A percentile compares a stretch with the other conserved stretches of the same genome.
Conservation (phyloP, 2,797 vertebrate species). For the Pogoniulus pusillus region DNA sequence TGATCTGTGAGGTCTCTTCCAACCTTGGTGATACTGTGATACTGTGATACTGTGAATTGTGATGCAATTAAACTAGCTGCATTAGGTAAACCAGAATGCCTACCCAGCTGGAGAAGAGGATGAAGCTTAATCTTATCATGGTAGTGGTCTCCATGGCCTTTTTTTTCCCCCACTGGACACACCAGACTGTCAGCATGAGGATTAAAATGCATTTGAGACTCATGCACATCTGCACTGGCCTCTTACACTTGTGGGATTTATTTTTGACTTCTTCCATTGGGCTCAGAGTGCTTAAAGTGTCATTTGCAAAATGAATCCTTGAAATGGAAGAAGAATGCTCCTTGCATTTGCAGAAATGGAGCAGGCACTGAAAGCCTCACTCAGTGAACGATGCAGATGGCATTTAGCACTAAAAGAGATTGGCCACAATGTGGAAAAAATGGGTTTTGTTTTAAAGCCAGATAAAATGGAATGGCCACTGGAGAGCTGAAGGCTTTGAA, state of each 20-base stretch:
- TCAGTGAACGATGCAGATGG: constrained; percentile 48
- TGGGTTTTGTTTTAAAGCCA: constrained; percentile 10
- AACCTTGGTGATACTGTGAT: no score
- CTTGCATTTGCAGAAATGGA: constrained; percentile 43
- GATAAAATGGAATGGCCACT: not conserved
- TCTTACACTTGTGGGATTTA: constrained; percentile 39
- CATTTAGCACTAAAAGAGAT: not conserved
- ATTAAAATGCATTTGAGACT: not conserved
- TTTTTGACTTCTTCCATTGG: constrained; percentile 56
- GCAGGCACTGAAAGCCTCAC: constrained; percentile 7
- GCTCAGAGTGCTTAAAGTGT: constrained; percentile 16
- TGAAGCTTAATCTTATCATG: not conserved
- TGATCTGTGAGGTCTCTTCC: no score
- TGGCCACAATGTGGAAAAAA: not conserved
- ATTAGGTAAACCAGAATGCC: not conserved
- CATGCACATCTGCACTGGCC: constrained; percentile 12
- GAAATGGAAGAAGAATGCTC: constrained; percentile 18
- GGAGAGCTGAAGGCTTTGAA: not conserved
- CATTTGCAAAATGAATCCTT: constrained; percentile 58
- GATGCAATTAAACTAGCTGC: not conserved
- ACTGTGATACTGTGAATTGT: no score
- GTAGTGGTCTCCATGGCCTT: not conserved
- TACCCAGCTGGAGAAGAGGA: not conserved
- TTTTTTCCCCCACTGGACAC: not conserved
- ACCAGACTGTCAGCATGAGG: not conserved